Evolutionary conservation across 2,113 vertebrate species (phyloP).

Genomic region (Brienomyrus brachyistius): DNA sequence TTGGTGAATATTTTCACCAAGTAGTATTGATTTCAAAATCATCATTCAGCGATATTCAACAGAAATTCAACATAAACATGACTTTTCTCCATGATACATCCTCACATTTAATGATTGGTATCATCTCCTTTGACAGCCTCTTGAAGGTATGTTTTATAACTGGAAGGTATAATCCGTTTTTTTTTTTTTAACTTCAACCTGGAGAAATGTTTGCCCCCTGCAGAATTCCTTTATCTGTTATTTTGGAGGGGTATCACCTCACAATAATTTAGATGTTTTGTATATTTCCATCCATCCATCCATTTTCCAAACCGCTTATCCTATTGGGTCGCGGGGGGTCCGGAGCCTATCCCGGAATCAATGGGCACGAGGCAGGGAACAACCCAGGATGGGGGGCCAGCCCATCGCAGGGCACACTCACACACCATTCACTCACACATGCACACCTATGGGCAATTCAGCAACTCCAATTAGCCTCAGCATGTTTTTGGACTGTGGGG

Average conservation of each 20-base stretch:
- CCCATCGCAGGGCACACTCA: too few relatives aligned
- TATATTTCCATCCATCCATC: too few relatives aligned
- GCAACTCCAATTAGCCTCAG: too few relatives aligned
- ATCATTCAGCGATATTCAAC: background rate
- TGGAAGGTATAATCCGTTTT: background rate
- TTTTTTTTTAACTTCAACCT: background rate
- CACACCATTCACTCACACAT: too few relatives aligned
- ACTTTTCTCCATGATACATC: background rate
- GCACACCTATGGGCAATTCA: too few relatives aligned
- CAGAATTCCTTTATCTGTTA: background rate
- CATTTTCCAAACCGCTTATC: too few relatives aligned
- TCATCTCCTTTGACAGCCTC: background rate
- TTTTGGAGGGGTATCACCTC: background rate
- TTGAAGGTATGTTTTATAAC: background rate
- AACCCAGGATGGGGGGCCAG: too few relatives aligned
- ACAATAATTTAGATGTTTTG: background rate
- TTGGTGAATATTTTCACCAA: background rate
- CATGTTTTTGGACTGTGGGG: too few relatives aligned
- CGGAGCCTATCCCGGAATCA: too few relatives aligned
- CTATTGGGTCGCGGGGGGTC: too few relatives aligned
- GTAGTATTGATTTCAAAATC: background rate
- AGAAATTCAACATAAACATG: too few relatives aligned
- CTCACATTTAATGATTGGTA: background rate
- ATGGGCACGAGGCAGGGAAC: too few relatives aligned
- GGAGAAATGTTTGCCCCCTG: background rate